These are phyloP conservation scores for Lophius piscatorius DNA, from an alignment of 2,113 vertebrate genomes.

Conservation along the genomic window DNA sequence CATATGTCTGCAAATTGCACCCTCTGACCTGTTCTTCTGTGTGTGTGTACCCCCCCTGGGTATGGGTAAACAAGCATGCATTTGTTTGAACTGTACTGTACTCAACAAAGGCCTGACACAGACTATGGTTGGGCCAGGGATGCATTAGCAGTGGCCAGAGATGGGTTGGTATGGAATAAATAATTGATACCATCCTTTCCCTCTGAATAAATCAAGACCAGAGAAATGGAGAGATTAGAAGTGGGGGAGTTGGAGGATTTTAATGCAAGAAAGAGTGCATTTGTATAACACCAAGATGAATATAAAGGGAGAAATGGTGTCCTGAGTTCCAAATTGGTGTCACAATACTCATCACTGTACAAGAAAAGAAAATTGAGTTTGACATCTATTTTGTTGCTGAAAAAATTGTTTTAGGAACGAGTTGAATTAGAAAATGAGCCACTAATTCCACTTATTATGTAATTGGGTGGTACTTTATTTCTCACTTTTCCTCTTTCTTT, in stretches of 20 bases:
- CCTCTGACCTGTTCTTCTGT: constrained; percentile 44
- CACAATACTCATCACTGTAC: neutral
- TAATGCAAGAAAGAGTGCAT: constrained; percentile 46
- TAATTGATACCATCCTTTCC: constrained; percentile 77
- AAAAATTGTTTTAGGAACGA: neutral
- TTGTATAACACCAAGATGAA: constrained; percentile 50
- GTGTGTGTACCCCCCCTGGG: constrained; percentile 16
- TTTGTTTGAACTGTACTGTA: constrained; percentile 42
- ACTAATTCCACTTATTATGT: neutral
- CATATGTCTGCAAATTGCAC: constrained; percentile 60
- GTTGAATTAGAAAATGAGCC: neutral
- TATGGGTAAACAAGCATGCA: neutral
- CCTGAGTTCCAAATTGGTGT: constrained; percentile 49
- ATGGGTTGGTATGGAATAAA: constrained; percentile 75
- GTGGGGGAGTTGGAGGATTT: constrained; percentile 58
- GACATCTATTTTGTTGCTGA: constrained; percentile 1
- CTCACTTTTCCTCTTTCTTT: neutral
- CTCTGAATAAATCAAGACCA: constrained; percentile 78
- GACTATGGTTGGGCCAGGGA: constrained; percentile 49
- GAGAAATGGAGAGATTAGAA: constrained; percentile 68
- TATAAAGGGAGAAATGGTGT: constrained; percentile 29
- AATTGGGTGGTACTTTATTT: neutral
- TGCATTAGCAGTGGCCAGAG: constrained; percentile 67
- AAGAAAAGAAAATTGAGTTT: constrained; percentile 7
- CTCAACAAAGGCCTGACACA: constrained; percentile 51